Evolutionary conservation across 2,888 invertebrate species (phyloP), one percentile per base, ranked within the genome.

Genomic region (Perizoma flavofasciatum): DNA sequence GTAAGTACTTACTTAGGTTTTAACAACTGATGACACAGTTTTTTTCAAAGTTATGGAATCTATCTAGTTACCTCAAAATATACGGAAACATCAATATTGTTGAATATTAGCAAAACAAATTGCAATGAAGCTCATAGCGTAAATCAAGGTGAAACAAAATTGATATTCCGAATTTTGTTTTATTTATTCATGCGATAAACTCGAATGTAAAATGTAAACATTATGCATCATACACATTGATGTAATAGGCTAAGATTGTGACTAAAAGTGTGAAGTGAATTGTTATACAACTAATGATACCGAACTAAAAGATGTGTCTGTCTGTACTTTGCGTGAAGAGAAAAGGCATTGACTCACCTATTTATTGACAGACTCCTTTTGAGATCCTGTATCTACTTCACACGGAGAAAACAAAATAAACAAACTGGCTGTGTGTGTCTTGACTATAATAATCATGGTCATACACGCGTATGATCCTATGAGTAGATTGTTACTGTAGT

Each of bases 251-350:
- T 50, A 62, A 51, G 61, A 51, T 62, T 40, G 47, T 44, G 11
- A 37, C 55, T 37, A 49, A 55, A 64, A 59, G 70, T 73, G 73
- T 68, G 61, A 71, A 69, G 70, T 69, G 68, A 71, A 69, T 70
- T 72, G 71, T 67, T 79, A 74, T 69, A 75, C 75, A 78, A 77
- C 72, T 68, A 60, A 69, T 71, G 51, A 40, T 59, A 70, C 45
- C 58, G 48, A 60, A 58, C 54, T 47, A 32, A 46, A 35, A 35
- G 58, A 41, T 46, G 45, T 9, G 7, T 51, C 1, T 37, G 65
- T 69, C 50, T 56, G 11, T 61, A 46, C 49, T 46, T 58, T 49
- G 43, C 55, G 46, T 45, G 57, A 70, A 64, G 66, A 67, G 76
- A 73, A 77, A 77, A 71, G 65, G 63, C 52, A 67, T 61, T 62